phyloP scores from a whole-genome alignment of 2,888 invertebrate genomes.

The Andrena marginata region DNA sequence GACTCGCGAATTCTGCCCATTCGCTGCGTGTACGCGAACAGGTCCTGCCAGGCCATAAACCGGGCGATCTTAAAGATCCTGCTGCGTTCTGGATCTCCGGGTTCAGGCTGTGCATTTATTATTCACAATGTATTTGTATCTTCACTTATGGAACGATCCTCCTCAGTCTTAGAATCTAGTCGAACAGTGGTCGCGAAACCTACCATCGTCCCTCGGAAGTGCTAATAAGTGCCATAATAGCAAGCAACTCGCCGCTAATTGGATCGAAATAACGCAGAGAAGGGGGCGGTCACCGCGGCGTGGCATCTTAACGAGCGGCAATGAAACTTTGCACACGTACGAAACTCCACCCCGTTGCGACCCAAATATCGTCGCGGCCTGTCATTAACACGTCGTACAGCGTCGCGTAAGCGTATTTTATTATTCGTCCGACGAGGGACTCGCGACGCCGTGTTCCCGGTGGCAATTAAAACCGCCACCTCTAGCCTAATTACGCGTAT shows the following conservation, averaged over 20 bases:
- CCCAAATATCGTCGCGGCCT: conserved; percentile 8
- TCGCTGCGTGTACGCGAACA: conserved; percentile 4
- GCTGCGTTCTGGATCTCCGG: conserved; percentile 48
- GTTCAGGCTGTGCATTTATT: conserved; percentile 56
- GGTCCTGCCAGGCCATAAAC: conserved; percentile 49
- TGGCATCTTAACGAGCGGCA: conserved; percentile 47
- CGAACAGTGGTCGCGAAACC: background rate
- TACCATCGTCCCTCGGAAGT: background rate
- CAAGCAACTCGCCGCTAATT: conserved; percentile 44
- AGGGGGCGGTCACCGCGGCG: conserved; percentile 1
- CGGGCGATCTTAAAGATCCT: conserved; percentile 45
- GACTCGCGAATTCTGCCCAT: conserved; percentile 42
- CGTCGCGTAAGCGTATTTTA: conserved; percentile 5
- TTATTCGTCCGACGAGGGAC: conserved; percentile 5
- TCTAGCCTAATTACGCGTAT: conserved; percentile 45
- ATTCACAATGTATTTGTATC: conserved; percentile 26
- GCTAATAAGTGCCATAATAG: conserved; percentile 11
- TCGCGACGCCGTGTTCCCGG: background rate
- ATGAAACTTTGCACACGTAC: conserved; percentile 18
- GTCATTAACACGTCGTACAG: conserved; percentile 23
- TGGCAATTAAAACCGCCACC: conserved; percentile 44
- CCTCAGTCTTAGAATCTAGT: background rate
- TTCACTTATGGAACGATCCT: background rate
- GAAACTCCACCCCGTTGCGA: background rate
- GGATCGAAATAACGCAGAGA: conserved; percentile 28